Percentiles rank a stretch among this genome's conserved stretches.
Evolutionary conservation across 2,113 vertebrate genomes (phyloP).

Genomic region (Hemichromis elongatus): DNA sequence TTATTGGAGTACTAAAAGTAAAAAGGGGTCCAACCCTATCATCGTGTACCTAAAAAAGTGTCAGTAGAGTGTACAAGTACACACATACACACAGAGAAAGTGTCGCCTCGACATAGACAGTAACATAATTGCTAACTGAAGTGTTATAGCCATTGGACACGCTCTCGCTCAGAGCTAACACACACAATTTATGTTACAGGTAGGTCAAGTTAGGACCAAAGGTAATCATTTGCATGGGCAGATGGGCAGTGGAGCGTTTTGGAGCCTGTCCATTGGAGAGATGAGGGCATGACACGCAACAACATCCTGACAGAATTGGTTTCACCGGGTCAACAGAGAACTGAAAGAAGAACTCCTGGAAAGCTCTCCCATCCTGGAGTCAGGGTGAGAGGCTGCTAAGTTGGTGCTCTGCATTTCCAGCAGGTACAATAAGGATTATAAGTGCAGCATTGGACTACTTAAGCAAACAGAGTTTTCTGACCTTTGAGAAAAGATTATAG

Average conservation of each 20-base stretch:
- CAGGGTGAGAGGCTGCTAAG: neutral
- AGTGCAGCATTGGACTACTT: neutral
- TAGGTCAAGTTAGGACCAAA: neutral
- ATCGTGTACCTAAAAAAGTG: neutral
- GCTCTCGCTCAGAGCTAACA: neutral
- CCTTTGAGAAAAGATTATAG: neutral
- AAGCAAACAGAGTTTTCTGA: neutral
- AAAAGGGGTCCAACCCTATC: neutral
- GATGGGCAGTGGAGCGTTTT: neutral
- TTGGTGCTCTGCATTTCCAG: neutral
- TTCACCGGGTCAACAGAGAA: neutral
- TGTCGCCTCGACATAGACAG: neutral
- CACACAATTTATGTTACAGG: neutral
- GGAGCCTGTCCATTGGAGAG: neutral
- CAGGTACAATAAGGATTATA: neutral
- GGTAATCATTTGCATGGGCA: conserved; percentile 6
- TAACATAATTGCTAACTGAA: neutral
- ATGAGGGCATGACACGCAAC: neutral
- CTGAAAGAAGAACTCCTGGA: neutral
- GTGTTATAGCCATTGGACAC: neutral
- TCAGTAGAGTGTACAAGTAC: neutral
- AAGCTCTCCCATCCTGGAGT: neutral
- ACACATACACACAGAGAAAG: neutral
- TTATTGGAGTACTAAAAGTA: neutral
- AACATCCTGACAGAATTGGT: neutral